Evolutionary conservation across 2,113 vertebrate genomes (phyloP), one percentile per base, ranked within the genome.

Genomic region (western clawed frog (Xenopus tropicalis)): DNA sequence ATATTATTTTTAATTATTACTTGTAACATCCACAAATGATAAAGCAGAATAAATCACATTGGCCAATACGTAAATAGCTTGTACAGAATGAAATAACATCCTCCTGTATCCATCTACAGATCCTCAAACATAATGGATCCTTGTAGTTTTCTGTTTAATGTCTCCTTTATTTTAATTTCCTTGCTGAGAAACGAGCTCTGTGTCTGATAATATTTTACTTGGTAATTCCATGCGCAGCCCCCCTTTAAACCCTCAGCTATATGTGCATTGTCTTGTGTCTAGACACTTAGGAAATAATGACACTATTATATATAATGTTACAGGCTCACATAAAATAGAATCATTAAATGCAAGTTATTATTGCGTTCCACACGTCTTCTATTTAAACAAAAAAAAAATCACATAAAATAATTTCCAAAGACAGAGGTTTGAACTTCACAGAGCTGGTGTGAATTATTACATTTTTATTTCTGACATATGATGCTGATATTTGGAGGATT

Each of bases 251-350:
- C 70, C 63, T 13, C 19, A 64, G 29, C 19, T 64, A 43, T 58
- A 72, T 64, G 64, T 59, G 25, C 22, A 59, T 23, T 67, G 25
- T 66, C 52, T 58, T 56, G 25, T 73, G 71, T 74, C 71, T 74
- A 74, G 71, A 74, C 71, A 20, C 64, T 59, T 48, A 66, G 52
- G 71, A 74, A 67, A 74, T 74, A 66, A 74, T 44, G 56, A 74
- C 52, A 59, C 29, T 59, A 48, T 74, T 58, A 74, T 66, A 61
- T 61, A 74, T 74, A 66, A 65, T 48, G 54, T 74, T 74, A 66
- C 71, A 61, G 71, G 42, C 54, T 67, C 37, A 52, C 24, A 66
- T 67, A 61, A 74, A 74, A 74, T 11, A 2, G 22, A 74, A 51
- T 67, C 63, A 74, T 67, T 74, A 58, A 43, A 61, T 25, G 20